Conservation (phyloP, 2,113 vertebrate genomes). For the Eurystomus gularis region DNA sequence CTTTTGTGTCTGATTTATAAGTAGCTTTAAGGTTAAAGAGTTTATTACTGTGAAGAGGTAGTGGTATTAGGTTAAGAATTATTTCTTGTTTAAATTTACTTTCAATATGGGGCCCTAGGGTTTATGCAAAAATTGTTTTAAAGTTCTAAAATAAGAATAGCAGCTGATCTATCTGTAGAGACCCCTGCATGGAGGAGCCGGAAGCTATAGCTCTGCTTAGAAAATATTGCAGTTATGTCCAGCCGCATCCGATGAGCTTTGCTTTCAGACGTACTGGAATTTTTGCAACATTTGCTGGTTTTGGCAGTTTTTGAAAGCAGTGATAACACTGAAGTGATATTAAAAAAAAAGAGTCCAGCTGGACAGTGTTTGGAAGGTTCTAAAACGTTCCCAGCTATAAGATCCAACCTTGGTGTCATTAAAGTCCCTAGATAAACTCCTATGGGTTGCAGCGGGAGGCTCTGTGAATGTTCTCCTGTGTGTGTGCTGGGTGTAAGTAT, state of each 20-base stretch:
- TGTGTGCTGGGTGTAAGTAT: background rate
- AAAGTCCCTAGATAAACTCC: background rate
- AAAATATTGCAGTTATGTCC: background rate
- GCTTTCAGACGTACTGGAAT: background rate
- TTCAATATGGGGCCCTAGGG: background rate
- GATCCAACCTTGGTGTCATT: rapidly evolving
- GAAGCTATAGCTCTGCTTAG: background rate
- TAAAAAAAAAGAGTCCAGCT: background rate
- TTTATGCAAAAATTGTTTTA: background rate
- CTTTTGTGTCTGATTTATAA: background rate
- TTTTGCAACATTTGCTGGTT: background rate
- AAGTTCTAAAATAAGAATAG: background rate
- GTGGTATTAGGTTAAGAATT: background rate
- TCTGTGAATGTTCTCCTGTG: background rate
- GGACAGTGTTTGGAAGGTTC: background rate
- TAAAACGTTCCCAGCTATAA: background rate
- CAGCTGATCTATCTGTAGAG: background rate
- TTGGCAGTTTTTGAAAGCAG: background rate
- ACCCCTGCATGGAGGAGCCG: background rate
- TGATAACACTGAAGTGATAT: background rate
- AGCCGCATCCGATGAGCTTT: background rate
- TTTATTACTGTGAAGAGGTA: background rate
- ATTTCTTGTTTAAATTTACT: background rate
- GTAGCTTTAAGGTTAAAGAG: background rate
- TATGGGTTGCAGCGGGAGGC: background rate